Conservation (phyloP, 2,888 invertebrate species). For the Acanthosepion lycidas region DNA sequence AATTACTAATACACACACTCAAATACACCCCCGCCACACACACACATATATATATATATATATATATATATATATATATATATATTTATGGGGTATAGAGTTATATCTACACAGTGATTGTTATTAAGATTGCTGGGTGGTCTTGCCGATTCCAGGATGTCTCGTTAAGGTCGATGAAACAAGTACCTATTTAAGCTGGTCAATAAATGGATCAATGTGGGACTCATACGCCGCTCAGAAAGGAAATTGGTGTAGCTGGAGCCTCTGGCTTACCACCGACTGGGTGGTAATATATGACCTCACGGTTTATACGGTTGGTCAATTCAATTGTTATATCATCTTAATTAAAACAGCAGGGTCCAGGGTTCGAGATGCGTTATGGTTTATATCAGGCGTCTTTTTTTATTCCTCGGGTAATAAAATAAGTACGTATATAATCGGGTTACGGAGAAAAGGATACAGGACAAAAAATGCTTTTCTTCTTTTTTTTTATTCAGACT, state of each 20-base stretch:
- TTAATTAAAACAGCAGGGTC: background rate
- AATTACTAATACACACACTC: too few species aligned
- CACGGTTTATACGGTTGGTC: background rate
- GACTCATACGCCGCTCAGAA: background rate
- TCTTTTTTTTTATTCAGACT: too few species aligned
- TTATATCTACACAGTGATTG: background rate
- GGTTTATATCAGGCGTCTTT: background rate
- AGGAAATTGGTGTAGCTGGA: background rate
- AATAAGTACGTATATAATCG: background rate
- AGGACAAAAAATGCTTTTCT: background rate
- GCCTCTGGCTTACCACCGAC: background rate
- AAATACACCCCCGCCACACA: too few species aligned
- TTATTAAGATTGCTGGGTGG: constrained; percentile 5
- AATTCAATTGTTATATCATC: background rate
- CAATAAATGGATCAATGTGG: background rate
- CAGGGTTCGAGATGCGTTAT: background rate
- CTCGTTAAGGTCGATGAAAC: constrained; percentile 6
- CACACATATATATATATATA: too few species aligned
- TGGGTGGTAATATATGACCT: background rate
- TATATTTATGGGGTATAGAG: too few species aligned
- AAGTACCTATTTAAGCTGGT: background rate
- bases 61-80: too few species aligned
- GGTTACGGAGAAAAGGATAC: background rate
- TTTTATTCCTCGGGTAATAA: background rate
- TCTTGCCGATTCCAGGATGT: background rate